Evolutionary conservation across 2,113 vertebrate species (phyloP).

Genomic region (Atlantisia rogersi): DNA sequence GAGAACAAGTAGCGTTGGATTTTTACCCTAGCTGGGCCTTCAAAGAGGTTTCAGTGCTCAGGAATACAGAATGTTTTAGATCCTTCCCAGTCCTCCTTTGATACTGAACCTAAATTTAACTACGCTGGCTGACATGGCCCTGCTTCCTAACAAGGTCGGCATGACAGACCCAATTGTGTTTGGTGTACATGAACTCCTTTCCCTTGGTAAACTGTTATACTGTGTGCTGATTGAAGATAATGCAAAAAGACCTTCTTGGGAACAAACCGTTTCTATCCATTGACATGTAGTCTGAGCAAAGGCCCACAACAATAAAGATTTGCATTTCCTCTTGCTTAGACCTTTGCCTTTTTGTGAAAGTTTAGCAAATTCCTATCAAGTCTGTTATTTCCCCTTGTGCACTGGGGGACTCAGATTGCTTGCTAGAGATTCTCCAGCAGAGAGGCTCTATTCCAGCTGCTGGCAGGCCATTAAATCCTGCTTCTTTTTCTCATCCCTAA

Average conservation of each 20-base stretch:
- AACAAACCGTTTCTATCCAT: not conserved
- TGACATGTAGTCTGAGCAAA: not conserved
- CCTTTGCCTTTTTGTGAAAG: not conserved
- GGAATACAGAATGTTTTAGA: not conserved
- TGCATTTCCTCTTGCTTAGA: not conserved
- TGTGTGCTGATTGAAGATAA: not conserved
- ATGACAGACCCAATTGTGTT: not conserved
- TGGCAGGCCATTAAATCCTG: conserved; percentile 10
- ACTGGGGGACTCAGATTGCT: not conserved
- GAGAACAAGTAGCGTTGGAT: not conserved
- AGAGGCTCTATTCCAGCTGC: not conserved
- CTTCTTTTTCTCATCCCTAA: not conserved
- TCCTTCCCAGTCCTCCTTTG: not conserved
- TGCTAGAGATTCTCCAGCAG: not conserved
- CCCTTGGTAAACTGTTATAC: not conserved
- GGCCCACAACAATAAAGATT: not conserved
- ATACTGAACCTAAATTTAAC: not conserved
- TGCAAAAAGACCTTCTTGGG: not conserved
- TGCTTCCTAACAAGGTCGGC: not conserved
- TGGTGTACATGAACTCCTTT: not conserved
- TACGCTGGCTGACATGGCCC: not conserved
- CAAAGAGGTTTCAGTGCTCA: not conserved
- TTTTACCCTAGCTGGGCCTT: not conserved
- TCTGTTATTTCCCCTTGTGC: not conserved
- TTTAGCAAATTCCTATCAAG: not conserved